Conservation (phyloP, 2,113 vertebrate genomes). For the Scalopus aquaticus region DNA sequence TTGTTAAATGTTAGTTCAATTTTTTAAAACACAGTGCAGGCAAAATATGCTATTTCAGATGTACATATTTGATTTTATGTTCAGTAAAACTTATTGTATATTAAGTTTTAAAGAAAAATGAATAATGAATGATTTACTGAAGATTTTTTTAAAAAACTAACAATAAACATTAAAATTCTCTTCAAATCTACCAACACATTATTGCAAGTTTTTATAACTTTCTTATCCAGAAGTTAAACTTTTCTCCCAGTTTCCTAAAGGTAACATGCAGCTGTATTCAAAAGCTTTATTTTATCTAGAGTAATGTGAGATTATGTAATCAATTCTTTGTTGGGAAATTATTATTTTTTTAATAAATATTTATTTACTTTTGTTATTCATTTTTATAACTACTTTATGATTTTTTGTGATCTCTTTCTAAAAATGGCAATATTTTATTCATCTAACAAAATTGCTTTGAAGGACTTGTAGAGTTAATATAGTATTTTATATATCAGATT, state of each 20-base stretch:
- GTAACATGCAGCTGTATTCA: not conserved
- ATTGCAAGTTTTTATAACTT: not conserved
- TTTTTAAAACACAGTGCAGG: not conserved
- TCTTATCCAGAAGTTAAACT: not conserved
- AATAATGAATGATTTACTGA: not conserved
- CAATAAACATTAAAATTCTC: not conserved
- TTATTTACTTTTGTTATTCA: too few species aligned
- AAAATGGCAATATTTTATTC: not conserved
- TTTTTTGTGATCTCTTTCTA: slow-evolving; percentile 49
- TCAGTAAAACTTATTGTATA: not conserved
- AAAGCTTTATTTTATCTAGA: not conserved
- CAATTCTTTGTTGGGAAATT: slow-evolving; percentile 39
- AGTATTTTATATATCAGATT: slow-evolving; percentile 75
- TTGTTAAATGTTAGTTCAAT: not conserved
- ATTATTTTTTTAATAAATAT: too few species aligned
- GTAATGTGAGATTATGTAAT: not conserved
- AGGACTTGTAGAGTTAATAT: slow-evolving; percentile 70
- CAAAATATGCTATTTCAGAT: not conserved
- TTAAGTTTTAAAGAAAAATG: not conserved
- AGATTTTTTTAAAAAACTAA: not conserved
- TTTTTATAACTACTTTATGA: slow-evolving; percentile 43
- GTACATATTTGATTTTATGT: not conserved
- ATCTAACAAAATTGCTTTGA: slow-evolving; percentile 40
- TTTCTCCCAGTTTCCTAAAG: not conserved
- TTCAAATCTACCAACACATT: not conserved